A percentile compares a stretch with the other conserved stretches of the same genome.
Evolutionary conservation across 2,888 invertebrate genomes (phyloP).

Genomic region (Oscheius onirici): DNA sequence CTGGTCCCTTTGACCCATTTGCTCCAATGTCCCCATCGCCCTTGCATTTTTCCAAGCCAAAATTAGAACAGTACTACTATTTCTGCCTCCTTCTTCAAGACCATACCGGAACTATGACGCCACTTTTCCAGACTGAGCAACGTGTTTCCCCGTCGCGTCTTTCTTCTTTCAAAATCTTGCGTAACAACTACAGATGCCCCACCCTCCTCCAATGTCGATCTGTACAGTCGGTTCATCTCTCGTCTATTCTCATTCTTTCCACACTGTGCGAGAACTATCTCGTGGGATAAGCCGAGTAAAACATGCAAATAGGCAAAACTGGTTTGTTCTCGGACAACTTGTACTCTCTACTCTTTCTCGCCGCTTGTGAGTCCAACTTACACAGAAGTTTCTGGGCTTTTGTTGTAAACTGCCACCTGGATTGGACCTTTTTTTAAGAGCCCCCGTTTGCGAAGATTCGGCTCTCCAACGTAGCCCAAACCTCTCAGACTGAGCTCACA

Average conservation of each 20-base stretch:
- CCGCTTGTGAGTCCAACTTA: background rate
- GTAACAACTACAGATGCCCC: too few relatives aligned
- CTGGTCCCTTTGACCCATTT: too few relatives aligned
- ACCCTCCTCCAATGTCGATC: too few relatives aligned
- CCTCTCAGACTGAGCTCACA: too few relatives aligned
- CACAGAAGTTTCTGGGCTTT: background rate
- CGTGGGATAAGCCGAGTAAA: slow-evolving; percentile 15
- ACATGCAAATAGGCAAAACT: slow-evolving; percentile 11
- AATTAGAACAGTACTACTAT: too few relatives aligned
- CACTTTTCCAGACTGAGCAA: background rate
- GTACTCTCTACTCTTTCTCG: background rate
- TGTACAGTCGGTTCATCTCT: too few relatives aligned
- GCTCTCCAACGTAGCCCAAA: too few relatives aligned
- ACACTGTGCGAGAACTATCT: background rate
- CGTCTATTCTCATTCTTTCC: background rate
- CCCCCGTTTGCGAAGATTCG: background rate
- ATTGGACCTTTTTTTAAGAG: background rate
- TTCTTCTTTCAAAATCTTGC: background rate
- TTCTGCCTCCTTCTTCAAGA: background rate
- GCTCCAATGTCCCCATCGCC: too few relatives aligned
- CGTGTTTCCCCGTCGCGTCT: background rate
- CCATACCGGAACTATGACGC: background rate
- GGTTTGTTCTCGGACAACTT: background rate
- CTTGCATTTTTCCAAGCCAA: too few relatives aligned
- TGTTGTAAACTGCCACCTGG: background rate